Evolutionary conservation across 2,797 vertebrate genomes (phyloP), one percentile per base, ranked within the genome.

Genomic region (Salmo trutta): DNA sequence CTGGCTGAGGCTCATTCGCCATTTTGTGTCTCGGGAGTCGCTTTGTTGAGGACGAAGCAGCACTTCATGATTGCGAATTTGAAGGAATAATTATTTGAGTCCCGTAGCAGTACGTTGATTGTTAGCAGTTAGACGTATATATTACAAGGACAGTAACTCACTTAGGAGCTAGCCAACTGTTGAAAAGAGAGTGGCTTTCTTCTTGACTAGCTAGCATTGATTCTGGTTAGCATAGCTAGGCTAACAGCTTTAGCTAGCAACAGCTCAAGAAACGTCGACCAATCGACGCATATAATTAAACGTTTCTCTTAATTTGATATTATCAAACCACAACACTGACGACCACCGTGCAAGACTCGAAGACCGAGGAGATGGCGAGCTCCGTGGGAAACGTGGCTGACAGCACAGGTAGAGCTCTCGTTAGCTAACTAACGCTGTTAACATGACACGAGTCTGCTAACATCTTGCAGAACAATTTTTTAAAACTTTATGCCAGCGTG

Each of bases 301-400:
- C 8, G 36, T 62, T 62, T 62, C n/a, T 74, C 29, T 14, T 47
- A 74, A 24, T 36, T 41, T 33, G 36, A 64, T 15, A 21, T 51
- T 8, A 64, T 17, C 76, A 77, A 84, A 70, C 71, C 88, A 41
- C 77, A 92, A 93, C 91, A 52, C 94, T 94, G 94, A 93, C 93
- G 90, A 93, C 93, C 90, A 82, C 88, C 64, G 89, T 81, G 80
- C 84, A 90, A 76, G 89, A 94, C 75, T 75, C 91, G 81, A 94
- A 93, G 88, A 84, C 90, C 27, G 92, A 92, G 91, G 93, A 93
- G 92, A 99, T 99, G 98, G 97, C 98, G 94, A 96, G 96, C 93
- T 99, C 98, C 71, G 98, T 99, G 94, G 98, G 98, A 86, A 99
- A 97, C 90, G 97, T 98, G 92, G 97, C 98, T 77, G 97, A 99